Evolutionary conservation across 2,797 vertebrate genomes (phyloP).

Genomic region (Brachyalestes nurse): DNA sequence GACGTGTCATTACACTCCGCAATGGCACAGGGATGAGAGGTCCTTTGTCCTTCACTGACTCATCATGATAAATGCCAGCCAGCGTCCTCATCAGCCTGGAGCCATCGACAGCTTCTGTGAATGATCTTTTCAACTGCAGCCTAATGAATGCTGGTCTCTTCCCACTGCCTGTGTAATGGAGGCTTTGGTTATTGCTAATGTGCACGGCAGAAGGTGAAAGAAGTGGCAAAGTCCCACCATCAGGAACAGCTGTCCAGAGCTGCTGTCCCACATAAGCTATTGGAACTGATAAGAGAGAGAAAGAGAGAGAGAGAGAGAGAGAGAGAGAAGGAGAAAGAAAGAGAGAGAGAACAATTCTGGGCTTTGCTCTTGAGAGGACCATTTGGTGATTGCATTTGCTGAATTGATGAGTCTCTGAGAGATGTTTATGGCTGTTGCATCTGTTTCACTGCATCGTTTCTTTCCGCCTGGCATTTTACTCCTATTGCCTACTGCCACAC

Average conservation of each 20-base stretch:
- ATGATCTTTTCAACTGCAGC: constrained; percentile 33
- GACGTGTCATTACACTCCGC: constrained; percentile 31
- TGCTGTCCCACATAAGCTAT: background rate
- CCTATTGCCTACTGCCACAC: constrained; percentile 58
- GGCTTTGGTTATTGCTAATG: constrained; percentile 10
- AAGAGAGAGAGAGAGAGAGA: background rate
- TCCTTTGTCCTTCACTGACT: constrained; percentile 47
- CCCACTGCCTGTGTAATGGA: constrained; percentile 16
- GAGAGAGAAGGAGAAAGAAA: background rate
- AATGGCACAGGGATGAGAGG: constrained; percentile 17
- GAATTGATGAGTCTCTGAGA: constrained; percentile 51
- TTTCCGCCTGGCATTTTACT: constrained; percentile 51
- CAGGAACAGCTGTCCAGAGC: background rate
- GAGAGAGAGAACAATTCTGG: background rate
- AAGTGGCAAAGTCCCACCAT: background rate
- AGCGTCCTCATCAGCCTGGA: constrained; percentile 40
- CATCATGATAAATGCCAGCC: constrained; percentile 48
- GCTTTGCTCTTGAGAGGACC: constrained; percentile 51
- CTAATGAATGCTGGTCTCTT: constrained; percentile 45
- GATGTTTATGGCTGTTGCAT: constrained; percentile 47
- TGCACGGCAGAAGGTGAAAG: constrained; percentile 6
- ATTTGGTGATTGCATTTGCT: constrained; percentile 53
- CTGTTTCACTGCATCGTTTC: constrained; percentile 43
- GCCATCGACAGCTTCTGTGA: constrained; percentile 27
- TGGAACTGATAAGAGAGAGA: background rate